Evolutionary conservation across 2,888 invertebrate genomes (phyloP).

Genomic region (Drosophila robusta): DNA sequence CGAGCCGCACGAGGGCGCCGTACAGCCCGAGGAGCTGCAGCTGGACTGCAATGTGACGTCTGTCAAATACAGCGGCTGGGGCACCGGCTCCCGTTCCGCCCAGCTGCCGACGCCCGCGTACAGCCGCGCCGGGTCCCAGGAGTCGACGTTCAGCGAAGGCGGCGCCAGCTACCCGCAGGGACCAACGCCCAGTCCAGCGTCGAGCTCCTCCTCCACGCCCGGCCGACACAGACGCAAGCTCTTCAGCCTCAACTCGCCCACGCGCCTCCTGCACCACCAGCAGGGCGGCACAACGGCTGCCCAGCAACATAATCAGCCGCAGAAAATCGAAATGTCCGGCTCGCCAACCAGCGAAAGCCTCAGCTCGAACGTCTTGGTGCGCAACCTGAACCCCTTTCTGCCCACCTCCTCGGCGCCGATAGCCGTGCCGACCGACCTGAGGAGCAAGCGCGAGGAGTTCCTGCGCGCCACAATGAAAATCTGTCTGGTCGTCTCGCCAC

Average conservation of each 20-base stretch:
- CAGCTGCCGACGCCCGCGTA: constrained; percentile 77
- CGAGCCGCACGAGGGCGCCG: constrained; percentile 25
- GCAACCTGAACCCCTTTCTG: constrained; percentile 83
- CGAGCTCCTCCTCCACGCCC: constrained; percentile 79
- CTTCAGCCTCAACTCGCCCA: constrained; percentile 82
- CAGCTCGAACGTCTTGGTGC: constrained; percentile 68
- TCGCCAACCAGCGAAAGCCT: constrained; percentile 55
- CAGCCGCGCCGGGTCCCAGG: constrained; percentile 81
- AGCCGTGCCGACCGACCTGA: constrained; percentile 75
- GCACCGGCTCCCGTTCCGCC: constrained; percentile 65
- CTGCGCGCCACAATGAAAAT: constrained; percentile 91
- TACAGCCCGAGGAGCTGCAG: constrained; percentile 62
- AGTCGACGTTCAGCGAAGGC: constrained; percentile 77
- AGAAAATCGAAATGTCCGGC: constrained; percentile 38
- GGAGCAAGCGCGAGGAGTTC: constrained; percentile 88
- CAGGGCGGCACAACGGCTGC: constrained; percentile 17
- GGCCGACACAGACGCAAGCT: constrained; percentile 82
- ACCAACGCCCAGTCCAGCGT: constrained; percentile 72
- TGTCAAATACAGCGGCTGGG: constrained; percentile 62
- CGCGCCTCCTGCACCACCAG: constrained; percentile 67
- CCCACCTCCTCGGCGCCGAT: constrained; percentile 64
- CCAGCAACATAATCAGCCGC: constrained; percentile 39
- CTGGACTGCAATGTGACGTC: constrained; percentile 77
- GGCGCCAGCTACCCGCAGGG: constrained; percentile 59
- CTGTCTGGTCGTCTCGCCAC: constrained; percentile 90